Evolutionary conservation across 2,113 vertebrate species (phyloP).

Genomic region (Bucco capensis): DNA sequence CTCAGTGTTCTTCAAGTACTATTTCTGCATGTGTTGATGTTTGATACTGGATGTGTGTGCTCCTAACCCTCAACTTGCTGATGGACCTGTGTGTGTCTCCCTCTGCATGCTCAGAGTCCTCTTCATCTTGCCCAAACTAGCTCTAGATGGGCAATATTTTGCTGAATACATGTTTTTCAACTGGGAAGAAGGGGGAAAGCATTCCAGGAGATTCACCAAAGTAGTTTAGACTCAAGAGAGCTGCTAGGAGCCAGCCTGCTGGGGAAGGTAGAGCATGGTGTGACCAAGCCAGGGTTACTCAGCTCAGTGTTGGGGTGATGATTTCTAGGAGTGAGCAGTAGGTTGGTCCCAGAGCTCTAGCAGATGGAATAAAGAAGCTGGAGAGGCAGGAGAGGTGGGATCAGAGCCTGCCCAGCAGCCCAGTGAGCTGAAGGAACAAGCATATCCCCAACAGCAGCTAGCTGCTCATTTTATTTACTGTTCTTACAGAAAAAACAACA

Average conservation of each 20-base stretch:
- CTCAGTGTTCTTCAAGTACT: background rate
- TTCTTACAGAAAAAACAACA: constrained; percentile 49
- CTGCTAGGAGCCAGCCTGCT: accelerated
- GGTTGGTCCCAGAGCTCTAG: background rate
- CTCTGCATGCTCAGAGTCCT: background rate
- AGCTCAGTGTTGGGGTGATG: background rate
- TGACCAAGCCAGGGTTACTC: background rate
- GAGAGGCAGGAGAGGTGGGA: background rate
- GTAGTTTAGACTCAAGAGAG: background rate
- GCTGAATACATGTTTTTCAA: background rate
- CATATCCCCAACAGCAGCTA: background rate
- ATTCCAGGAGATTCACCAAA: accelerated
- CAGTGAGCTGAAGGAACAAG: background rate
- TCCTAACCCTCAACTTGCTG: background rate
- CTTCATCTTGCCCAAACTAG: background rate
- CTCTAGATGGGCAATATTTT: background rate
- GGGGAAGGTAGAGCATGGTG: background rate
- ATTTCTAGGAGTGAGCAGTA: accelerated
- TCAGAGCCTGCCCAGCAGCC: background rate
- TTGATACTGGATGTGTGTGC: background rate
- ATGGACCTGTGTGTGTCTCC: background rate
- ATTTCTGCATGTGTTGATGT: constrained; percentile 10
- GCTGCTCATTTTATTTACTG: constrained; percentile 27
- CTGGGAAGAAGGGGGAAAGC: background rate
- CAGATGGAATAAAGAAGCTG: background rate